phyloP scores from a whole-genome alignment of 2,113 vertebrate genomes.

The Dasyornis broadbenti region DNA sequence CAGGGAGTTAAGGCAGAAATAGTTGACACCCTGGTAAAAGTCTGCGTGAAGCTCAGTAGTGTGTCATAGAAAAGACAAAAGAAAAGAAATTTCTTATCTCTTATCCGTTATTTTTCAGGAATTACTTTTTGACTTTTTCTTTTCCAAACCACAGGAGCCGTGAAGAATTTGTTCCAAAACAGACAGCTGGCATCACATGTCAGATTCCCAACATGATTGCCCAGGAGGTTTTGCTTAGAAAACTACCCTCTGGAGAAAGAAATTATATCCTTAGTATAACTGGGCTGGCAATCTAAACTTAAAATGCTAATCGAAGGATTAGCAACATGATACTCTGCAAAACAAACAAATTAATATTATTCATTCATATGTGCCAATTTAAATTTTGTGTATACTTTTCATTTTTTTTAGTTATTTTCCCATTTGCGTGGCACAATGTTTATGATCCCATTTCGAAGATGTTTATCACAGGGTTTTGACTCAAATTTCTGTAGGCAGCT shows the following conservation, averaged over 20 bases:
- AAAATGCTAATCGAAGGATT: neutral
- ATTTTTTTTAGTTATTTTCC: neutral
- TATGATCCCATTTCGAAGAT: neutral
- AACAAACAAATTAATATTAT: neutral
- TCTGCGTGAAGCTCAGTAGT: neutral
- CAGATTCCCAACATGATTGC: neutral
- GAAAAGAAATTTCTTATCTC: neutral
- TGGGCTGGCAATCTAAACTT: neutral
- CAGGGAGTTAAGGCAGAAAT: neutral
- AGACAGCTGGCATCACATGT: neutral
- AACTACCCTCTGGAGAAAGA: neutral
- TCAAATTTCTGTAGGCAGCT: conserved; percentile 29
- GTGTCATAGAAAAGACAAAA: neutral
- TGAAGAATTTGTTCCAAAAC: neutral
- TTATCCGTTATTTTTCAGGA: neutral
- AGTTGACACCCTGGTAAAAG: neutral
- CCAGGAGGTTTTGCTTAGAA: neutral
- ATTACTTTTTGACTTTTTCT: neutral
- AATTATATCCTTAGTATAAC: neutral
- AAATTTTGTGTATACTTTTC: neutral
- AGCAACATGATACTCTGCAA: neutral
- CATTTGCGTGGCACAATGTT: neutral
- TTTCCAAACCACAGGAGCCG: neutral
- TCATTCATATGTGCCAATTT: neutral
- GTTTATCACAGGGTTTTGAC: conserved; percentile 39